Base-by-base conservation (phyloP, 1,140 invertebrate genomes). In the Olivierus martensii region DNA sequence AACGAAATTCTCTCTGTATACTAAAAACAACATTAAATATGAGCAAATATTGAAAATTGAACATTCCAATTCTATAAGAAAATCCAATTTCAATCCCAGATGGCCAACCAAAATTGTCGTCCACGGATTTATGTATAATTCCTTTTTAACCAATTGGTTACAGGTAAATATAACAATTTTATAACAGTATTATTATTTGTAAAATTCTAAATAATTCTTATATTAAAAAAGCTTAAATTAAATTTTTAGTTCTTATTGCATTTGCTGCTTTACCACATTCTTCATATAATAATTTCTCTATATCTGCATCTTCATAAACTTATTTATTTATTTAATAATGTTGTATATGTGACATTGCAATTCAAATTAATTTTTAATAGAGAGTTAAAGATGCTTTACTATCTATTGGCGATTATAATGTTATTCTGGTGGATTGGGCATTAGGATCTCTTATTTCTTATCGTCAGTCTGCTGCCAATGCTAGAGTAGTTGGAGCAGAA, bases 101-200 rank as follows among this genome's bases (percentile, higher is more conserved):
- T 75, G 74, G n/a, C 78, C 79, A 19, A 74, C 83, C 37, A 87
- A 80, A 62, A 73, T 90, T 51, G 77, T 92, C 36, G 76, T 80
- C 7, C 87, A 91, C 62, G 88, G 88, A 11, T 91, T 56, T 6
- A 56, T 52, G 18, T 50, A 56, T 41, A 56, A 52, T 10, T 21
- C 44, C 36, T 17, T 18, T 5, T 14, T 49, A 22, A 53, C 37
- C 0, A 38, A 50, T 6, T 56, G 55, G 55, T 19, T 56, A 11
- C 35, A 49, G 22, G 55, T 56, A 49, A 17, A 44, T 17, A 46
- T 12, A 2, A n/a, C n/a, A n/a, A n/a, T n/a, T n/a, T n/a, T n/a
- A n/a, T n/a, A n/a, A n/a, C n/a, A n/a, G n/a, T n/a, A n/a, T n/a
- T n/a, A n/a, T n/a, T n/a, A n/a, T n/a, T n/a, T n/a, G n/a, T n/a